A percentile compares a stretch with the other conserved stretches of the same genome.
Conservation (phyloP, 1,140 invertebrate genomes). For the Ceratina calcarata region DNA sequence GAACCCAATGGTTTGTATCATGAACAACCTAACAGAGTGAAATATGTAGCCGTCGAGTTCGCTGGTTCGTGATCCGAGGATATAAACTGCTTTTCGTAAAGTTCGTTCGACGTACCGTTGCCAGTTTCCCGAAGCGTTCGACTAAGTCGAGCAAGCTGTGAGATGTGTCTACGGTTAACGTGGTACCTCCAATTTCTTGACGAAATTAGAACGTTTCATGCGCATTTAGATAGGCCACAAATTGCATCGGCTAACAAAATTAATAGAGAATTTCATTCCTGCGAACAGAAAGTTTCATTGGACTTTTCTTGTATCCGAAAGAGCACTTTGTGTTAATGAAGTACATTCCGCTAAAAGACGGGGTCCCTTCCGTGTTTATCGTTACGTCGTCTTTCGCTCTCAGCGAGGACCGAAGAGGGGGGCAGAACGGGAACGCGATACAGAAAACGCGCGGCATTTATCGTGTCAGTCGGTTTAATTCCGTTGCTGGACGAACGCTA, state of each 20-base stretch:
- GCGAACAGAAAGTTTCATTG: no score
- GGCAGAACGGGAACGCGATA: no score
- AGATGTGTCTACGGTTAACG: no score
- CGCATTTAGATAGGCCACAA: no score
- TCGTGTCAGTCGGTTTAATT: conserved; percentile 8
- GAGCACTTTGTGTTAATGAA: background rate
- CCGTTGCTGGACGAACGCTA: background rate
- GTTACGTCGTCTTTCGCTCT: background rate
- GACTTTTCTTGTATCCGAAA: background rate
- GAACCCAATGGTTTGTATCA: background rate
- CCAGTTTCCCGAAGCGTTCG: background rate
- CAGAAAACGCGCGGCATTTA: background rate
- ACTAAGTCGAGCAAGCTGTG: background rate
- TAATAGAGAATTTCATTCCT: no score
- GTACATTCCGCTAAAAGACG: no score
- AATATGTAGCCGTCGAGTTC: background rate
- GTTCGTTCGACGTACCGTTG: conserved; percentile 2
- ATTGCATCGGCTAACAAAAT: no score
- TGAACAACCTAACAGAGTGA: no score
- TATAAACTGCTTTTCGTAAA: conserved; percentile 10
- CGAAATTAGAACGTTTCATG: no score
- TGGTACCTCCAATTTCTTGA: no score
- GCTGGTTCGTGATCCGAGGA: background rate
- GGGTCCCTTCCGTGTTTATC: background rate
- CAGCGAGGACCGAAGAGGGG: background rate